These are phyloP conservation scores for Nesidiocoris tenuis DNA, from an alignment of 2,888 invertebrate species.

Conservation along the genomic window DNA sequence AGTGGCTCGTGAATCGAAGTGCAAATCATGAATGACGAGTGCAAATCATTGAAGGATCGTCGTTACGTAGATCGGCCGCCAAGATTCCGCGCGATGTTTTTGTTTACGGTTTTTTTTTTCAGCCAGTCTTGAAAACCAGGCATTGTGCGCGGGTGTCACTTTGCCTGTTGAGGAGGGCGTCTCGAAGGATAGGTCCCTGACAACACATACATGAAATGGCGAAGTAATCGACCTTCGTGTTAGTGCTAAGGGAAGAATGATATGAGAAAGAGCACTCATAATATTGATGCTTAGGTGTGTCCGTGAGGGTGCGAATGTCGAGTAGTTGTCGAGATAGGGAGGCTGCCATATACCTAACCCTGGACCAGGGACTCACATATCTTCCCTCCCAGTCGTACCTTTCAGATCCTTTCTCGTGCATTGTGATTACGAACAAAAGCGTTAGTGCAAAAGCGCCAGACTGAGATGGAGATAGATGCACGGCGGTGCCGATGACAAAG, in stretches of 20 bases:
- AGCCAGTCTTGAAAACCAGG: not conserved
- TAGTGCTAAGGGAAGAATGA: conserved; percentile 4
- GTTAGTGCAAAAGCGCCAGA: not conserved
- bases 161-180: not conserved
- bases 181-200: not conserved
- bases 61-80: not conserved
- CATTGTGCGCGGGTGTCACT: not conserved
- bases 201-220: conserved; percentile 1
- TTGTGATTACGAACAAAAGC: conserved; percentile 37
- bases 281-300: conserved; percentile 27
- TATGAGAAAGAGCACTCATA: conserved; percentile 35
- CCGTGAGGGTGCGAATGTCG: not conserved
- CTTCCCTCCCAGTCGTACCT: not conserved
- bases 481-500: not conserved
- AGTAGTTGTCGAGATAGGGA: conserved; percentile 3
- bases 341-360: not conserved
- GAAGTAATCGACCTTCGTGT: not conserved
- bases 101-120: not conserved
- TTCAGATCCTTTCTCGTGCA: not conserved
- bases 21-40: not conserved
- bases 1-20: no score
- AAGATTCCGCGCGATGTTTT: not conserved
- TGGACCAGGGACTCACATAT: not conserved
- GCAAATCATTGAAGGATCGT: not conserved
- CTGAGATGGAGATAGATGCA: not conserved